Conservation (phyloP, 2,888 invertebrate species). For the Andrena minutula region DNA sequence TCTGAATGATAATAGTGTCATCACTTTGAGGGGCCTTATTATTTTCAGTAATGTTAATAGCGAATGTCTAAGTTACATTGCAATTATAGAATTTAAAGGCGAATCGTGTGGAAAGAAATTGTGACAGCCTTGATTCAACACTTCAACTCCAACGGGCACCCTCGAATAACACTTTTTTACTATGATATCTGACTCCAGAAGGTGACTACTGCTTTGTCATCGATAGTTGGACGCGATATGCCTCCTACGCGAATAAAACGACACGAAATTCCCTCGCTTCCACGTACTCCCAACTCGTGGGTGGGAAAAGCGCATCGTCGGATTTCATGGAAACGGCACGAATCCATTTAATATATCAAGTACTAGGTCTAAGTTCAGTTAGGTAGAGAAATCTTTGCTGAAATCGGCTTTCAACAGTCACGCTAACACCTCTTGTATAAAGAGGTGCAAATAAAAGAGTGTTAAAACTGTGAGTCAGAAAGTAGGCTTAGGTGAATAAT, state of each 20-base stretch:
- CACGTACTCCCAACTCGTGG: constrained; percentile 54
- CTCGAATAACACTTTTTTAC: constrained; percentile 24
- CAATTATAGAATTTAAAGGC: background rate
- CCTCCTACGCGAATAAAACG: constrained; percentile 40
- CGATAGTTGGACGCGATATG: constrained; percentile 52
- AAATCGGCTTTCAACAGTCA: constrained; percentile 47
- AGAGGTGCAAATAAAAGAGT: background rate
- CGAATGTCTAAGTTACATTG: background rate
- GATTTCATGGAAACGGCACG: constrained; percentile 69
- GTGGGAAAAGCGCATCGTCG: constrained; percentile 55
- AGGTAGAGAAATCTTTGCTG: constrained; percentile 35
- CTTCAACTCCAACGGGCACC: constrained; percentile 8
- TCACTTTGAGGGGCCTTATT: background rate
- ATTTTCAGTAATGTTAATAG: background rate
- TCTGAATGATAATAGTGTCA: background rate
- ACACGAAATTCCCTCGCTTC: constrained; percentile 28
- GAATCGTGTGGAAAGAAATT: background rate
- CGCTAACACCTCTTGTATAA: constrained; percentile 18
- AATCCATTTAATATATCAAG: constrained; percentile 72
- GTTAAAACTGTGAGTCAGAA: background rate
- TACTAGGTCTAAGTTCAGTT: constrained; percentile 45
- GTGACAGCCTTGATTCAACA: constrained; percentile 1
- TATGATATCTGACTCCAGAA: constrained; percentile 6
- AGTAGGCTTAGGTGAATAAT: constrained; percentile 1
- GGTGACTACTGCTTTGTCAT: constrained; percentile 52